Conservation (phyloP, 2,113 vertebrate genomes). For the Hiodon alosoides region DNA sequence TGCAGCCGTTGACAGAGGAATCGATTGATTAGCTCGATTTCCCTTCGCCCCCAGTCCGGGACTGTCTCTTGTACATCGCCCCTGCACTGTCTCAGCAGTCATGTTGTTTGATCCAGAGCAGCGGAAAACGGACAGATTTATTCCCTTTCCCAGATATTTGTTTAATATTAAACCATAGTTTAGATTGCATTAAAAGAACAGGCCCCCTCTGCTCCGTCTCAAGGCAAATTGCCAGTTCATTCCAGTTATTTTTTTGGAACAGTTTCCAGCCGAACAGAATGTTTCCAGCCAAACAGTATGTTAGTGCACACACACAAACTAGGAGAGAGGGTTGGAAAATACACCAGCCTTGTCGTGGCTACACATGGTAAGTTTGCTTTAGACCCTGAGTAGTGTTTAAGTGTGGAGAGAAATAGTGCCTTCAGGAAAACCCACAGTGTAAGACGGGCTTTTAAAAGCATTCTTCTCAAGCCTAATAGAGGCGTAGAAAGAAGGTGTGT, state of each 20-base stretch:
- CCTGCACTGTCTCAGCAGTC: constrained; percentile 16
- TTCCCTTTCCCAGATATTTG: constrained; percentile 12
- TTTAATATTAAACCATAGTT: constrained; percentile 23
- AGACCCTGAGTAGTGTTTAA: background rate
- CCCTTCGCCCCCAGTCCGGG: background rate
- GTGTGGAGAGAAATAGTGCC: background rate
- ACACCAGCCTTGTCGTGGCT: background rate
- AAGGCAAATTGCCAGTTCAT: constrained; percentile 21
- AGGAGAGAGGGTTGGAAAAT: background rate
- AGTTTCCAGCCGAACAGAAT: constrained; percentile 6
- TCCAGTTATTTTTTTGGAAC: background rate
- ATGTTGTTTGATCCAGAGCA: constrained; percentile 9
- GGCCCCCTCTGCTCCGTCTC: background rate
- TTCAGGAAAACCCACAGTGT: no score
- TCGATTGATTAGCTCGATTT: constrained; percentile 9
- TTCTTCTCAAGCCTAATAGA: no score
- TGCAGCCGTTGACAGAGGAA: constrained; percentile 1
- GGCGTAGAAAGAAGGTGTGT: no score
- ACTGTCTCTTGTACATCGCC: background rate
- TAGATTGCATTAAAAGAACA: constrained; percentile 17
- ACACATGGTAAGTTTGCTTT: background rate
- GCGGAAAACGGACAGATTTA: constrained; percentile 21
- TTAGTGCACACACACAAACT: background rate
- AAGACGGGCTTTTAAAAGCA: no score
- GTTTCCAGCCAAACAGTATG: constrained; percentile 1